These are phyloP conservation scores for Drosophila flavopinicola DNA, from an alignment of 2,888 invertebrate species.

Conservation along the genomic window DNA sequence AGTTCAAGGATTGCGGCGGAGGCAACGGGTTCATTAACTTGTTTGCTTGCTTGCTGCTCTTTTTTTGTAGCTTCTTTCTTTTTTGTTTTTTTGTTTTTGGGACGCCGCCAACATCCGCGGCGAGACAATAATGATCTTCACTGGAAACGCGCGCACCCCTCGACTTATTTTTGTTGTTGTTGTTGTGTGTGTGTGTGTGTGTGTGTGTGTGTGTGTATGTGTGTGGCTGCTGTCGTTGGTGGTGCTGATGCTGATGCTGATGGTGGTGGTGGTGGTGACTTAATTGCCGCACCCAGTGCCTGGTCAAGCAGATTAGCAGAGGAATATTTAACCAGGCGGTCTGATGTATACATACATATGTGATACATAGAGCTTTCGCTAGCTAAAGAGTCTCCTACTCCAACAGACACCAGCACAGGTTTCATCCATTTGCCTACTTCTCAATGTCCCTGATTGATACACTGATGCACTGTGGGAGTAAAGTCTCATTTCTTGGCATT, in stretches of 20 bases:
- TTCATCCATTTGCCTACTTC: no score
- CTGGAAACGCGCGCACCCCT: constrained; percentile 62
- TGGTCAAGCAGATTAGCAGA: constrained; percentile 60
- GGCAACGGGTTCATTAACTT: constrained; percentile 76
- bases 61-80: constrained; percentile 7
- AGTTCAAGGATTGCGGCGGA: constrained; percentile 62
- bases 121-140: constrained; percentile 77
- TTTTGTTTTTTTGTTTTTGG: constrained; percentile 35
- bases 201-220: neutral
- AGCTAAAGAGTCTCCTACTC: neutral
- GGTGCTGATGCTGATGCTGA: constrained; percentile 13
- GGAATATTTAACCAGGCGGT: constrained; percentile 38
- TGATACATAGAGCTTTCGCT: constrained; percentile 3
- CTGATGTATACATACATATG: constrained; percentile 12
- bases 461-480: no score
- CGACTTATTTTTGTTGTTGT: constrained; percentile 14
- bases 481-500: no score
- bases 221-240: constrained; percentile 12
- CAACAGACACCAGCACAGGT: no score
- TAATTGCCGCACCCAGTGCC: constrained; percentile 76
- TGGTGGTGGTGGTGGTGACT: constrained; percentile 56
- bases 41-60: constrained; percentile 51
- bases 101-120: constrained; percentile 60
- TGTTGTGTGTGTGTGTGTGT: neutral
- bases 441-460: no score